Evolutionary conservation across 35 echinoderm and acorn worm species (phyloP).

Genomic region (Ptychodera flava): DNA sequence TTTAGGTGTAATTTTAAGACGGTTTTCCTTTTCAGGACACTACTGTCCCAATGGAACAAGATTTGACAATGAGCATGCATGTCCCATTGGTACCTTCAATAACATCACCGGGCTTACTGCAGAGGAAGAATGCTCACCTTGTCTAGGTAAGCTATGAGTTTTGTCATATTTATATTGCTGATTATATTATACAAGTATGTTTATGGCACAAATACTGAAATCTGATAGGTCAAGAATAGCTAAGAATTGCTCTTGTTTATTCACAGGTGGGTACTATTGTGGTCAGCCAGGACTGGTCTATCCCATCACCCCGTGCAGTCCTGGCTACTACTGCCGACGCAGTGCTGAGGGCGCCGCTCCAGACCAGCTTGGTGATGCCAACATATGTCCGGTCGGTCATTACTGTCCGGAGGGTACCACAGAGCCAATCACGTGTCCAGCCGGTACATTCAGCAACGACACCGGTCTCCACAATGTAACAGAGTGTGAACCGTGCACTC

Average conservation of each 20-base stretch:
- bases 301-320: conserved; percentile 65
- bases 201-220: too few species aligned
- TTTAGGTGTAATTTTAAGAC: too few species aligned
- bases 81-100: conserved; percentile 94
- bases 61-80: conserved; percentile 60
- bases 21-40: conserved; percentile 62
- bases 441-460: conserved; percentile 88
- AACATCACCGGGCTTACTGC: conserved; percentile 76
- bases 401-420: conserved; percentile 73
- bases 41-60: conserved; percentile 77
- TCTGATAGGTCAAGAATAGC: too few species aligned
- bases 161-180: too few species aligned
- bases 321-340: conserved; percentile 80
- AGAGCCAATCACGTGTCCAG: conserved; percentile 70
- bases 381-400: conserved; percentile 70
- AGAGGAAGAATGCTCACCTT: conserved; percentile 68
- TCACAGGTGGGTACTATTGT: conserved; percentile 76
- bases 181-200: too few species aligned
- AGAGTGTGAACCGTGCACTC: conserved; percentile 81
- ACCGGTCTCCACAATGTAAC: conserved; percentile 78
- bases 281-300: conserved; percentile 78
- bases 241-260: too few species aligned
- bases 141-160: conserved; percentile 61
- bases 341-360: conserved; percentile 66
- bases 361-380: conserved; percentile 61